Conservation (phyloP, 2,797 vertebrate species). For the Acanthornis magna region DNA sequence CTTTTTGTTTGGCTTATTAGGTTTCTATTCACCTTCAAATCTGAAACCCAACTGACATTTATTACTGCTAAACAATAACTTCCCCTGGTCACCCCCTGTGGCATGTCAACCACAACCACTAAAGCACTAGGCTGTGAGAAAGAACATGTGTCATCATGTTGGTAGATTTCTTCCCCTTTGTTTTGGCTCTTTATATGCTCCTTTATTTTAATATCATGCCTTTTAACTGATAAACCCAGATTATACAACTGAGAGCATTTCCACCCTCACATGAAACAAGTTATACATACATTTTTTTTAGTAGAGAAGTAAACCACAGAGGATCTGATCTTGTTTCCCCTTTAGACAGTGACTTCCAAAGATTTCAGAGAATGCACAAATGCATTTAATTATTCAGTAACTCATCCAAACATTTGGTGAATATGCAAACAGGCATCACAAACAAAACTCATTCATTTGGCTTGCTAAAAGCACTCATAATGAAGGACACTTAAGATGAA, state of each 20-base stretch:
- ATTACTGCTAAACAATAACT: background rate
- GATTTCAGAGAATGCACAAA: background rate
- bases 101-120: background rate
- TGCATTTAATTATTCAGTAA: background rate
- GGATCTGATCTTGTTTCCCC: background rate
- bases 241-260: background rate
- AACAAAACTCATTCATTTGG: background rate
- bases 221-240: background rate
- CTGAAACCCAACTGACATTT: background rate
- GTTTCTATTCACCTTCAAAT: background rate
- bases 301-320: background rate
- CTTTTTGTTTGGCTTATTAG: background rate
- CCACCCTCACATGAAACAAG: background rate
- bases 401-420: background rate
- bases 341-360: background rate
- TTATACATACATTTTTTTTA: background rate
- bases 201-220: background rate
- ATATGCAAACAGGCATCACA: background rate
- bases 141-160: background rate
- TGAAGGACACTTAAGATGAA: background rate
- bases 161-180: background rate
- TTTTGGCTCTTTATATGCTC: background rate
- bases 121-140: background rate
- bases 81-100: background rate
- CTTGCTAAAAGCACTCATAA: background rate